A percentile compares a stretch with the other conserved stretches of the same genome.
Evolutionary conservation across 92 coral and sea anemone genomes (phyloP).

Genomic region (Phymanthus crucifer): DNA sequence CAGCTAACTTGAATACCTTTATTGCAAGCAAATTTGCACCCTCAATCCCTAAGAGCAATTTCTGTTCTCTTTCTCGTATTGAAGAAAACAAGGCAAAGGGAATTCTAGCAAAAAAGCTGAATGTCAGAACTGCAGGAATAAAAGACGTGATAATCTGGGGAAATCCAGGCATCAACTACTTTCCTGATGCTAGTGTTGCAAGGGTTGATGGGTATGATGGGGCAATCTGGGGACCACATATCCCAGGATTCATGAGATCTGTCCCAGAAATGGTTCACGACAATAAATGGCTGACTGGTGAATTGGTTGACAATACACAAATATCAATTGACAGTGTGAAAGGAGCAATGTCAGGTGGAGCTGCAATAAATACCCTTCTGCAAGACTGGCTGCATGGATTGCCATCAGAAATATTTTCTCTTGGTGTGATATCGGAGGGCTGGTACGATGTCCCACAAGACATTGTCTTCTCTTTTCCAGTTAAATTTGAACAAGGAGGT

Average conservation of each 20-base stretch:
- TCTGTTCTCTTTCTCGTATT: conserved; percentile 84
- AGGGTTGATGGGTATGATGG: conserved; percentile 96
- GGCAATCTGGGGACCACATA: conserved; percentile 98
- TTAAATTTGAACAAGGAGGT: conserved; percentile 68
- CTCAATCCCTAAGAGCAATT: conserved; percentile 75
- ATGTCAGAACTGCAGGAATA: conserved; percentile 87
- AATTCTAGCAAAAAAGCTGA: conserved; percentile 74
- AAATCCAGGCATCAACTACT: conserved; percentile 59
- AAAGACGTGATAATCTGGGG: conserved; percentile 95
- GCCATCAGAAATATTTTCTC: conserved; percentile 76
- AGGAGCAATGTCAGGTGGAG: conserved; percentile 58
- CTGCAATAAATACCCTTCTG: conserved; percentile 71
- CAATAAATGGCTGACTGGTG: conserved; percentile 88
- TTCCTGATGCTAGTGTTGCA: conserved; percentile 72
- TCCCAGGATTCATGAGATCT: conserved; percentile 82
- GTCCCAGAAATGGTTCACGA: conserved; percentile 97
- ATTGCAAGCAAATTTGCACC: conserved; percentile 86
- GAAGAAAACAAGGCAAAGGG: conserved; percentile 92
- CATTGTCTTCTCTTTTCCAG: conserved; percentile 88
- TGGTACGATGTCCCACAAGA: conserved; percentile 94
- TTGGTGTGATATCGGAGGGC: conserved; percentile 85
- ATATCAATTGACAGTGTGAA: conserved; percentile 42
- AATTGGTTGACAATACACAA: conserved; percentile 69
- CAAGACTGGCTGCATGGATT: conserved; percentile 83
- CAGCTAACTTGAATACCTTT: conserved; percentile 68